Evolutionary conservation across 2,888 invertebrate genomes (phyloP), one percentile per base, ranked within the genome.

Genomic region (Lasioglossum morio): DNA sequence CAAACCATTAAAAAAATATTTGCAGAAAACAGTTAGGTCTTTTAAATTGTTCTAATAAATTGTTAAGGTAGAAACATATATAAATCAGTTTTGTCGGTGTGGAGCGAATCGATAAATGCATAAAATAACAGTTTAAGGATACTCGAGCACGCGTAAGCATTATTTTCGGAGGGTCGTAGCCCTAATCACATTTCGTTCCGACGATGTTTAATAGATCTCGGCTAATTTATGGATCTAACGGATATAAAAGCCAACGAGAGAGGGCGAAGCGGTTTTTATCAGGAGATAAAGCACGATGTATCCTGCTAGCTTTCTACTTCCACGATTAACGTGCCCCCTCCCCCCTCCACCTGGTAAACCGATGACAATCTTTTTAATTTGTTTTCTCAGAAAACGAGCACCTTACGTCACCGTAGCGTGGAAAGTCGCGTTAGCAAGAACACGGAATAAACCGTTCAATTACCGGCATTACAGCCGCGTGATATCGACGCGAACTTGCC

Each of bases 301-400:
- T 87, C 86, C 83, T 78, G 79, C 81, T 82, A 79, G 90, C 81
- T 89, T 91, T 85, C 87, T 86, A 86, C 88, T 85, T 86, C 84
- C 86, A 87, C 85, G 89, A 85, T 90, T 86, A 89, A 88, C 89
- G 82, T 81, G 82, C 81, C 86, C 86, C 3, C 34, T 3, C 34
- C 30, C 30, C 34, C 34, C 34, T 34, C 34, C 34, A 3, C 34
- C 80, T 53, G 81, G 86, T 34, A 81, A 81, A 63, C 88, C 87
- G 90, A 90, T 90, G 87, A 82, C 89, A 90, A 90, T 90, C 90
- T 91, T 88, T 90, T 91, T 90, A 90, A 90, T 90, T 90, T 91
- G 87, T 90, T 90, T 91, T 90, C 91, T 86, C 75, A 82, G 88
- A 88, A 90, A 86, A 84, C 82, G 79, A 82, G 82, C 85, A 73